phyloP scores from a whole-genome alignment of 2,113 vertebrate genomes.

The Callorhinus ursinus region DNA sequence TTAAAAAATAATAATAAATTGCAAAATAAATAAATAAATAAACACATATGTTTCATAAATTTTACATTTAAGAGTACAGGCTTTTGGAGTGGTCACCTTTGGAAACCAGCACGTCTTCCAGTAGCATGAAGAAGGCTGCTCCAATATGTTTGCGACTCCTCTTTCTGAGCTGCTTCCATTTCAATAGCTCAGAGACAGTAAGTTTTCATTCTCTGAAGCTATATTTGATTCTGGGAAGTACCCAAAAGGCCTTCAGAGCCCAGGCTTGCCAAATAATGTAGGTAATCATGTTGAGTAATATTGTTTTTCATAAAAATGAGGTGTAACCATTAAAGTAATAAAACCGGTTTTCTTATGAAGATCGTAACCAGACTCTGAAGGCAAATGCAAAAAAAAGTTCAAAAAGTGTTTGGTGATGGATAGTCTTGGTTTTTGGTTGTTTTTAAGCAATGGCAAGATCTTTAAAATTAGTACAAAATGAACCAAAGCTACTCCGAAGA shows the following conservation, averaged over 20 bases:
- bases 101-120: not conserved
- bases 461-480: conserved; percentile 42
- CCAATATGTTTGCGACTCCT: not conserved
- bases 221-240: not conserved
- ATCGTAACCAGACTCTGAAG: not conserved
- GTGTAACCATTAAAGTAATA: not conserved
- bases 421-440: not conserved
- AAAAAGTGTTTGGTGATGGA: not conserved
- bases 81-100: not conserved
- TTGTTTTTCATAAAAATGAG: conserved; percentile 57
- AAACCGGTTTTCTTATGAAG: conserved; percentile 56
- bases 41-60: not conserved
- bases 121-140: not conserved
- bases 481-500: not conserved
- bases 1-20: not conserved
- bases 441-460: not conserved
- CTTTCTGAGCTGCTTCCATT: not conserved
- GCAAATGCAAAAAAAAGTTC: not conserved
- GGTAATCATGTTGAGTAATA: conserved; percentile 4
- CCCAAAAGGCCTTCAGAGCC: not conserved
- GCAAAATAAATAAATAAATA: not conserved
- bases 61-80: not conserved
- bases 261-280: not conserved
- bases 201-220: not conserved
- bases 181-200: not conserved